Evolutionary conservation across 2,888 invertebrate genomes (phyloP), one percentile per base, ranked within the genome.

Genomic region (Tyria jacobaeae): DNA sequence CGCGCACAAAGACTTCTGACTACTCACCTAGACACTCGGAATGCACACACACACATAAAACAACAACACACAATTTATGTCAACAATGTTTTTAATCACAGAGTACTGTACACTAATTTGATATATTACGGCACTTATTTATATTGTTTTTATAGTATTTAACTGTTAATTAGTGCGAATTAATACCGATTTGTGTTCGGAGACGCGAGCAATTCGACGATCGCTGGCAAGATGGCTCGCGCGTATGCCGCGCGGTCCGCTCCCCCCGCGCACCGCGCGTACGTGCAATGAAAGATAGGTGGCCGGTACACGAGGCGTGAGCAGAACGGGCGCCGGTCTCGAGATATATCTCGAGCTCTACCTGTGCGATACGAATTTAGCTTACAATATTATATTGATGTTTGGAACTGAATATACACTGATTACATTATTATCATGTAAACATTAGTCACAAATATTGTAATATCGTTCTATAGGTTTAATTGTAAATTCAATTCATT

Each of bases 281-380:
- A 92, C 94, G 92, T 94, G 94, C 94, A 93, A 93, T 94, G 94
- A 94, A 94, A 94, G 94, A 94, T 94, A 94, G 94, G 92, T 91
- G 89, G 82, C 85, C 83, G 90, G 79, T 84, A 77, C 84, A 90
- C 91, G 80, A 70, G 85, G 77, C 73, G 73, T 35, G 73, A 73
- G 64, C 80, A 79, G 87, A 80, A 80, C 87, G 81, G 65, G 60
- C 84, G 85, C 69, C 52, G 34, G 66, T 87, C 87, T 65, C 66
- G 73, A 65, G 89, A 91, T 89, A 87, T 57, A 66, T 80, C 67
- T 59, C 57, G 35, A 64, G 55, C 25, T 57, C 37, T 64, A 64
- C 61, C 55, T 62, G 58, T 37, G 37, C n/a, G 14, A 9, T n/a
- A 2, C 41, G 12, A 44, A 27, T 9, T 31, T 4, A n/a, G 21